Evolutionary conservation across 2,113 vertebrate species (phyloP).

Genomic region (Alouatta palliata): DNA sequence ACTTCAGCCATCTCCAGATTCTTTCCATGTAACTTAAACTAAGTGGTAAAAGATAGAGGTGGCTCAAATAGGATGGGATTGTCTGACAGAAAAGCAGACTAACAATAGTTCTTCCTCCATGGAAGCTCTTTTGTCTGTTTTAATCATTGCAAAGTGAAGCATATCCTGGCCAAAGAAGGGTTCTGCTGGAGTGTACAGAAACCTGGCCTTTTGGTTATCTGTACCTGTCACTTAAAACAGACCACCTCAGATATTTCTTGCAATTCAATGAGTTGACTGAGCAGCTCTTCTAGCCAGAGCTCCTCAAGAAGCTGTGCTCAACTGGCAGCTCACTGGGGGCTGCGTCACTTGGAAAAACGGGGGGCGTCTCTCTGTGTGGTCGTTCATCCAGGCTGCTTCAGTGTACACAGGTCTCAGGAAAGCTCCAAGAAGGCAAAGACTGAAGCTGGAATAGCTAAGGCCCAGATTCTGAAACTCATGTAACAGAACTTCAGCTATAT

Average conservation of each 20-base stretch:
- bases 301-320: background rate
- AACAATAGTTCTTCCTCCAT: background rate
- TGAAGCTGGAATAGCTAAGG: background rate
- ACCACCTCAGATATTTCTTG: background rate
- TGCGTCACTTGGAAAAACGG: background rate
- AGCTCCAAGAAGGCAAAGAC: background rate
- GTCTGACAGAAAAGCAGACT: background rate
- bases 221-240: background rate
- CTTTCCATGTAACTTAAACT: background rate
- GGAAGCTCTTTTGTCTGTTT: background rate
- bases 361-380: no score
- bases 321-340: background rate
- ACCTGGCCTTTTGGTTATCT: background rate
- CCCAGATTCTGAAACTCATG: background rate
- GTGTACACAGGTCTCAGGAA: background rate
- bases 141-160: background rate
- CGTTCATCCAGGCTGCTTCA: no score
- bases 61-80: background rate
- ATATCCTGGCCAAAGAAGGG: background rate
- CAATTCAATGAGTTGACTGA: background rate
- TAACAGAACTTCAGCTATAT: background rate
- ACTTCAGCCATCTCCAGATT: background rate
- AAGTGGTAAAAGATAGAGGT: background rate
- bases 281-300: background rate
- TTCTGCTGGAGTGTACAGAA: background rate